phyloP scores from a whole-genome alignment of 2,888 invertebrate genomes.

The Automeris io region DNA sequence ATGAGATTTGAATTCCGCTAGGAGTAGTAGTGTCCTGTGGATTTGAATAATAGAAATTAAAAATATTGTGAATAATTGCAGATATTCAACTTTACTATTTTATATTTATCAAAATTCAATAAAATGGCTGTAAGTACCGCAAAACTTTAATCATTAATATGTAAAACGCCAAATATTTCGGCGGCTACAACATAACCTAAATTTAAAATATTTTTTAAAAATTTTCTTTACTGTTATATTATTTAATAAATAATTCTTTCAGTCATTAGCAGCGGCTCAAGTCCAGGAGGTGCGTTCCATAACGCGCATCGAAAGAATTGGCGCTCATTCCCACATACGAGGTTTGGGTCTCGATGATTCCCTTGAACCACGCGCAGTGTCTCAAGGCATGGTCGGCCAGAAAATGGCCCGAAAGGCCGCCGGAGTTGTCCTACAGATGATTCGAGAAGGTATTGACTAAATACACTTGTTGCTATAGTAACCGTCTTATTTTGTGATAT shows the following conservation, averaged over 20 bases:
- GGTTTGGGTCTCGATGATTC: slow-evolving; percentile 97
- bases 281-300: slow-evolving; percentile 91
- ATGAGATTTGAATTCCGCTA: no score
- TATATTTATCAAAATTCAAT: not conserved
- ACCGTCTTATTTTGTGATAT: slow-evolving; percentile 16
- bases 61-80: no score
- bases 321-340: slow-evolving; percentile 98
- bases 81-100: not conserved
- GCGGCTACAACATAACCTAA: slow-evolving; percentile 4
- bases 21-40: no score
- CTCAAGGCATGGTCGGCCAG: slow-evolving; percentile 98
- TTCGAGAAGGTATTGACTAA: slow-evolving; percentile 87
- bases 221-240: no score
- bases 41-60: no score
- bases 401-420: slow-evolving; percentile 94
- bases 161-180: not conserved
- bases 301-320: slow-evolving; percentile 95
- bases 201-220: not conserved
- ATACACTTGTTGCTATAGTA: slow-evolving; percentile 40
- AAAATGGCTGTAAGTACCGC: slow-evolving; percentile 9
- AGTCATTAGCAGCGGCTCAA: slow-evolving; percentile 70
- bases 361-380: slow-evolving; percentile 92
- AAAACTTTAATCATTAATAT: not conserved
- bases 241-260: slow-evolving; percentile 12
- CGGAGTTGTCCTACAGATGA: slow-evolving; percentile 97